Evolutionary conservation across 2,888 invertebrate genomes (phyloP).

Genomic region (Odontothrips loti): DNA sequence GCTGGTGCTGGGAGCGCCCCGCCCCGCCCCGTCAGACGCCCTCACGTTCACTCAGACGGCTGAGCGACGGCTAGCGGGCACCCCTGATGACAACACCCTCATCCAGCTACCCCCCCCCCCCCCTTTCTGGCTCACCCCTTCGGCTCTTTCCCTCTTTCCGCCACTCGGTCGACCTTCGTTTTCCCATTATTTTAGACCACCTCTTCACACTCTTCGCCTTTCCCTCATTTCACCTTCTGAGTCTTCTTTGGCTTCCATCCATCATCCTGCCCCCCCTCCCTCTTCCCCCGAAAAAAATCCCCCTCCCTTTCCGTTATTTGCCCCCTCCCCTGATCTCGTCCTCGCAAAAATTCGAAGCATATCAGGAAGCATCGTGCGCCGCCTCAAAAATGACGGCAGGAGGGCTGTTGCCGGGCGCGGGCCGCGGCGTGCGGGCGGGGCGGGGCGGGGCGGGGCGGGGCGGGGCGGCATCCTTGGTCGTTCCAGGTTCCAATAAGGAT

Average conservation of each 20-base stretch:
- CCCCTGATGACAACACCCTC: neutral
- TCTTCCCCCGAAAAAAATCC: neutral
- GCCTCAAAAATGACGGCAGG: neutral
- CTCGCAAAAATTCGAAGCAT: conserved; percentile 8
- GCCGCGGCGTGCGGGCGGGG: neutral
- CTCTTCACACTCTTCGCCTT: neutral
- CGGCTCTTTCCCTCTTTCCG: neutral
- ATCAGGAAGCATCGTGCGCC: neutral
- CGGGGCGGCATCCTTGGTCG: neutral
- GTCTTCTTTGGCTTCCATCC: neutral
- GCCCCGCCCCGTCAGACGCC: neutral
- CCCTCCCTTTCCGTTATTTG: neutral
- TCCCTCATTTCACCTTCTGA: neutral
- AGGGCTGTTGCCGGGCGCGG: neutral
- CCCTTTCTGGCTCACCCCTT: conserved; percentile 4
- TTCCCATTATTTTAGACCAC: neutral
- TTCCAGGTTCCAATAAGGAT: conserved; percentile 8
- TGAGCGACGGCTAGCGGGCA: too few relatives aligned
- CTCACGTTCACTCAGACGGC: neutral
- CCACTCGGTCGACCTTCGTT: conserved; percentile 4
- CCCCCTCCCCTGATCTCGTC: neutral
- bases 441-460: neutral
- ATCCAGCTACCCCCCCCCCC: neutral
- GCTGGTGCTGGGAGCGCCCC: too few relatives aligned
- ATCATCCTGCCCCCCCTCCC: neutral